Evolutionary conservation across 2,113 vertebrate species (phyloP).

Genomic region (Cyanoliseus patagonus): DNA sequence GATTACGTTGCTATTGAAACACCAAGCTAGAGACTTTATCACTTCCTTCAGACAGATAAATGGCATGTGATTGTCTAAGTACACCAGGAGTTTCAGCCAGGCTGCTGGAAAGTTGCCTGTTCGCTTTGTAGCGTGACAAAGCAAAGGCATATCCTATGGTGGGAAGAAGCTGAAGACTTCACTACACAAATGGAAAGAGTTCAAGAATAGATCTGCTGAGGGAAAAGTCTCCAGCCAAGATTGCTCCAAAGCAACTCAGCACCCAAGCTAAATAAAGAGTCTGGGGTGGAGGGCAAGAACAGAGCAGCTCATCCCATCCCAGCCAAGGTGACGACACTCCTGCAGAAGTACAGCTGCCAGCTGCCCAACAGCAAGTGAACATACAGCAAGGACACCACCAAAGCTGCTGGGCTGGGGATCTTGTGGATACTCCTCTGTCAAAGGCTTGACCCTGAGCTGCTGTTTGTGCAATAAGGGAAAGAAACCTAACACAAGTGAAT

Average conservation of each 20-base stretch:
- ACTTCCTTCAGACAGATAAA: neutral
- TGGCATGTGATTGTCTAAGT: neutral
- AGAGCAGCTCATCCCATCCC: neutral
- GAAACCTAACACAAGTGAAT: neutral
- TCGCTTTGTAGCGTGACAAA: neutral
- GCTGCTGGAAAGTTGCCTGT: neutral
- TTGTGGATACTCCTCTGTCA: neutral
- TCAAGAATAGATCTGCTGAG: neutral
- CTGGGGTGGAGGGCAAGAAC: neutral
- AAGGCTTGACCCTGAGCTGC: constrained; percentile 1
- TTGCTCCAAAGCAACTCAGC: constrained; percentile 3
- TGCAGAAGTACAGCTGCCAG: neutral
- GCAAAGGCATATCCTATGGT: neutral
- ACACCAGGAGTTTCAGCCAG: neutral
- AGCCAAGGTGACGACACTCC: neutral
- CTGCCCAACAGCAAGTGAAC: neutral
- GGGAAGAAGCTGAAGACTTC: neutral
- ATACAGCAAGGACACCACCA: neutral
- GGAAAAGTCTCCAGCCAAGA: neutral
- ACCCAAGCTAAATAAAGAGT: constrained; percentile 22
- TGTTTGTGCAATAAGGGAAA: neutral
- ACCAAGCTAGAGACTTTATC: neutral
- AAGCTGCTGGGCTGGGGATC: neutral
- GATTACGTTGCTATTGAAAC: neutral
- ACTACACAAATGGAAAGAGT: neutral